Evolutionary conservation across 2,113 vertebrate species (phyloP).

Genomic region (Garra rufa): DNA sequence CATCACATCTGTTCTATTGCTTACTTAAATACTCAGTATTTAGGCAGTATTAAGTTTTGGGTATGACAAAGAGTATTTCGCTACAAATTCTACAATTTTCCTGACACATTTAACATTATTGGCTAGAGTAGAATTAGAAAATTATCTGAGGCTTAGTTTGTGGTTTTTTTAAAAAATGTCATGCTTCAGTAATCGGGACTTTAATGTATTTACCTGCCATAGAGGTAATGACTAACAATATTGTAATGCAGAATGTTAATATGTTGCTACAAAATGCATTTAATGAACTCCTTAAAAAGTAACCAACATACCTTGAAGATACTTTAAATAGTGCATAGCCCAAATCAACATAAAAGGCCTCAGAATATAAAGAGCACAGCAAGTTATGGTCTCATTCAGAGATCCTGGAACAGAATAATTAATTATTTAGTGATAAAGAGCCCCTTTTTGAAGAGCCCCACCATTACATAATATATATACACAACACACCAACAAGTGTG

Average conservation of each 20-base stretch:
- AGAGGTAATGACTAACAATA: background rate
- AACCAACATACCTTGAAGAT: background rate
- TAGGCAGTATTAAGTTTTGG: background rate
- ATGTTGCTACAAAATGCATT: background rate
- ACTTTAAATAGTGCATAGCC: background rate
- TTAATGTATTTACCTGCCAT: background rate
- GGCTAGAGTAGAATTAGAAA: background rate
- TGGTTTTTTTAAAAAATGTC: background rate
- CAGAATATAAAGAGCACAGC: conserved; percentile 15
- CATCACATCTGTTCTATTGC: background rate
- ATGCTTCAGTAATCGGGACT: background rate
- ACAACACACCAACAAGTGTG: background rate
- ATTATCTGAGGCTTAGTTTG: background rate
- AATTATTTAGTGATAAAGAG: background rate
- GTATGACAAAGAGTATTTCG: background rate
- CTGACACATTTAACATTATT: background rate
- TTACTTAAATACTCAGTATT: background rate
- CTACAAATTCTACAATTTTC: background rate
- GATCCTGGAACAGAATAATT: background rate
- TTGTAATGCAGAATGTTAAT: background rate
- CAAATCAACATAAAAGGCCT: background rate
- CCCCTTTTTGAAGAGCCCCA: background rate
- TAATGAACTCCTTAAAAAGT: too few relatives aligned
- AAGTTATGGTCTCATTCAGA: background rate
- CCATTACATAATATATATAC: background rate